A percentile compares a stretch with the other conserved stretches of the same genome.
Conservation (phyloP, 2,797 vertebrate species). For the Zenarchopterus dispar region DNA sequence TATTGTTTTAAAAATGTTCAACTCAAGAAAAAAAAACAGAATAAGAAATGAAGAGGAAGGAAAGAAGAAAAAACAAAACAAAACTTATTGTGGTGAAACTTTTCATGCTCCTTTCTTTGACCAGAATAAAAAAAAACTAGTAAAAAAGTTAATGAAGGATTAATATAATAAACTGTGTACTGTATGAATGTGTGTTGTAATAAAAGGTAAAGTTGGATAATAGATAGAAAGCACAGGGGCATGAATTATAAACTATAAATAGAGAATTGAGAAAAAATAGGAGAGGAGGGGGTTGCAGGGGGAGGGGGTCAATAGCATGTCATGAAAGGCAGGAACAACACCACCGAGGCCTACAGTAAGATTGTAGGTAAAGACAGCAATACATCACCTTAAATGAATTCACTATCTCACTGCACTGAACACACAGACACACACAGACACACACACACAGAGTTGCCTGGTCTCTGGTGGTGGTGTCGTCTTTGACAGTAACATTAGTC, state of each 20-base stretch:
- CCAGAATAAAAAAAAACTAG: not conserved
- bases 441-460: conserved; percentile 54
- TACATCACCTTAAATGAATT: conserved; percentile 87
- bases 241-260: not conserved
- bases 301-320: conserved; percentile 55
- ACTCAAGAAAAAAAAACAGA: not conserved
- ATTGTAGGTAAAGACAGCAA: conserved; percentile 80
- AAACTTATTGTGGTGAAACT: no score
- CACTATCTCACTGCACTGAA: conserved; percentile 79
- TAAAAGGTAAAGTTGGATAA: not conserved
- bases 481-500: conserved; percentile 86
- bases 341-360: conserved; percentile 67
- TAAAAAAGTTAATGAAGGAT: not conserved
- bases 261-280: conserved; percentile 1
- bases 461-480: conserved; percentile 80
- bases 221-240: not conserved
- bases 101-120: not conserved
- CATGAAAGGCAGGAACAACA: conserved; percentile 68
- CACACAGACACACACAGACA: conserved; percentile 43
- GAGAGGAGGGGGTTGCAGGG: not conserved
- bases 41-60: not conserved
- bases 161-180: not conserved
- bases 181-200: not conserved
- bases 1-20: not conserved
- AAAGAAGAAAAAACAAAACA: no score